phyloP scores from a whole-genome alignment of 1,140 invertebrate genomes.

The Drosophila carrolli region DNA sequence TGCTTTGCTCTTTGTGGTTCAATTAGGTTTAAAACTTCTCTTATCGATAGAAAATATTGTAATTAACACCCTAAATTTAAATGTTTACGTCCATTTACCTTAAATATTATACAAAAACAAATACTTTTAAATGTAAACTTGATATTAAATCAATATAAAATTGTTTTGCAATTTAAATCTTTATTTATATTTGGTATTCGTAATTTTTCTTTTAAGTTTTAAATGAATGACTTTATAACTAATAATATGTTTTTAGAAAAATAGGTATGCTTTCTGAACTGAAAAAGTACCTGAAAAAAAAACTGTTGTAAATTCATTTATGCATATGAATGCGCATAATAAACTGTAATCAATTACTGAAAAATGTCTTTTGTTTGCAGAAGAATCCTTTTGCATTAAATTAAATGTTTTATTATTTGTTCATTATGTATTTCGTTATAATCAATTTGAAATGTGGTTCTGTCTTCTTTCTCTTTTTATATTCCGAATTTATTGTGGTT shows the following conservation, averaged over 20 bases:
- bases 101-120: too few relatives aligned
- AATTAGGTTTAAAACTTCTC: background rate
- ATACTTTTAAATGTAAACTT: background rate
- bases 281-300: background rate
- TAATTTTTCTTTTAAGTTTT: too few relatives aligned
- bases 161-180: too few relatives aligned
- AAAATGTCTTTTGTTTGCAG: slow-evolving; percentile 27
- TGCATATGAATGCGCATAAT: slow-evolving; percentile 18
- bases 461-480: background rate
- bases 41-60: background rate
- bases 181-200: too few relatives aligned
- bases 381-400: slow-evolving; percentile 16
- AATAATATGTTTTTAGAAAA: background rate
- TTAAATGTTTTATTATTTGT: slow-evolving; percentile 19
- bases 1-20: background rate
- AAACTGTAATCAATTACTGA: slow-evolving; percentile 21
- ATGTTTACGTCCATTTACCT: too few relatives aligned
- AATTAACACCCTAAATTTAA: too few relatives aligned
- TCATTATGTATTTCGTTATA: slow-evolving; percentile 3
- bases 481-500: background rate
- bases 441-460: slow-evolving; percentile 8
- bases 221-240: too few relatives aligned
- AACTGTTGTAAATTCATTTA: background rate
- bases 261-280: background rate
- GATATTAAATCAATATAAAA: too few relatives aligned